Evolutionary conservation across 2,888 invertebrate genomes (phyloP), one percentile per base, ranked within the genome.

Genomic region (Amitus sp.): DNA sequence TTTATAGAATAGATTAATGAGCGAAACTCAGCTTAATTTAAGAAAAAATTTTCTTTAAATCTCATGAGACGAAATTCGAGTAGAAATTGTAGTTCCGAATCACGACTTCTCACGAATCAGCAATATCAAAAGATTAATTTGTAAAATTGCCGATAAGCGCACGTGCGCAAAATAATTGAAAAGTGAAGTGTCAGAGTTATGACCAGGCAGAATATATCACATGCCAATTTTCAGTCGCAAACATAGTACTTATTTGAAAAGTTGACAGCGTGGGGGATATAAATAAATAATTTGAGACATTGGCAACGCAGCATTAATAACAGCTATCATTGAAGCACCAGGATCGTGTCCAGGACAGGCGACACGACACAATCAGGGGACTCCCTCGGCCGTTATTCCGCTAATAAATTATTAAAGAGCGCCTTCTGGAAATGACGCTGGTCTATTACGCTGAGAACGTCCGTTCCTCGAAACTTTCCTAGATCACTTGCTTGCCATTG

Each of bases 371-470:
- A 78, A 79, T 79, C 76, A 77, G 65, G 61, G 61, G 65, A 59
- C 71, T 70, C 71, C 72, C 71, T 67, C 52, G 66, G 61, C 66
- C 62, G 63, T 66, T 60, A 68, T 67, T 72, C 73, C 69, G 76
- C 80, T 81, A 81, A 82, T 82, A 82, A 82, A 82, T 82, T 82
- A 82, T 82, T 79, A 78, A 82, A 80, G 78, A 74, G 75, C 76
- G 71, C 71, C 72, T 73, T 67, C 81, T 82, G 82, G 70, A 71
- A 74, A 76, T 81, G 82, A 82, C 81, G 76, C 71, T 59, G 66
- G 56, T 61, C 66, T 58, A 66, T 66, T 63, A 63, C 63, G 54
- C 46, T 49, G 48, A 28, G 52, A 49, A 62, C 66, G 53, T 59
- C 51, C 59, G 66, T 62, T 57, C 60, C 28, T 47, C 23, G 47